phyloP scores from a whole-genome alignment of 2,888 invertebrate species.

The Molorchus minor region DNA sequence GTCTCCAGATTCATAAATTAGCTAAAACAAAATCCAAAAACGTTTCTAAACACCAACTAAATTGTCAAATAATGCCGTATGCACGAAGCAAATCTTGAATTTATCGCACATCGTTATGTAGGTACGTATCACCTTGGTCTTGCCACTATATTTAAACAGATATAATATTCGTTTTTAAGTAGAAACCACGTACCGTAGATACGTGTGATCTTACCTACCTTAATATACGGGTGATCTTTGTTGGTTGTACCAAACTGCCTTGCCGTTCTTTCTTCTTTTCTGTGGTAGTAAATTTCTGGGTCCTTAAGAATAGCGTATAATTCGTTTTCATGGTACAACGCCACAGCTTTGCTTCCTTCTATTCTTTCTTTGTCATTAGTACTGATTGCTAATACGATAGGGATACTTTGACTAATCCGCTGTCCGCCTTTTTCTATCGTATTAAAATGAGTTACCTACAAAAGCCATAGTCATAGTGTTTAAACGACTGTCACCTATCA shows the following conservation, averaged over 20 bases:
- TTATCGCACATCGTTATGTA: constrained; percentile 8
- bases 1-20: constrained; percentile 91
- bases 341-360: constrained; percentile 70
- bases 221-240: constrained; percentile 86
- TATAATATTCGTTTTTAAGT: background rate
- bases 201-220: constrained; percentile 81
- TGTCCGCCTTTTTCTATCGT: constrained; percentile 77
- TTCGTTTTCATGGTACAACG: constrained; percentile 72
- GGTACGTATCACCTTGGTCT: too few relatives aligned
- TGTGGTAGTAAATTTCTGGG: constrained; percentile 91
- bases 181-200: constrained; percentile 73
- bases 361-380: constrained; percentile 77
- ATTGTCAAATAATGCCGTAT: too few relatives aligned
- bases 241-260: constrained; percentile 91
- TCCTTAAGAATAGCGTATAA: constrained; percentile 77
- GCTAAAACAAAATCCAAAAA: constrained; percentile 58
- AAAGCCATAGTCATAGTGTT: constrained; percentile 1
- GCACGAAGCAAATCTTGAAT: too few relatives aligned
- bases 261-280: constrained; percentile 89
- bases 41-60: too few relatives aligned
- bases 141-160: too few relatives aligned
- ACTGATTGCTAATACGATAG: constrained; percentile 86
- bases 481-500: background rate
- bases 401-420: constrained; percentile 89
- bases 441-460: constrained; percentile 85